Evolutionary conservation across 2,797 vertebrate species (phyloP), one percentile per base, ranked within the genome.

Genomic region (Thaleichthys pacificus): DNA sequence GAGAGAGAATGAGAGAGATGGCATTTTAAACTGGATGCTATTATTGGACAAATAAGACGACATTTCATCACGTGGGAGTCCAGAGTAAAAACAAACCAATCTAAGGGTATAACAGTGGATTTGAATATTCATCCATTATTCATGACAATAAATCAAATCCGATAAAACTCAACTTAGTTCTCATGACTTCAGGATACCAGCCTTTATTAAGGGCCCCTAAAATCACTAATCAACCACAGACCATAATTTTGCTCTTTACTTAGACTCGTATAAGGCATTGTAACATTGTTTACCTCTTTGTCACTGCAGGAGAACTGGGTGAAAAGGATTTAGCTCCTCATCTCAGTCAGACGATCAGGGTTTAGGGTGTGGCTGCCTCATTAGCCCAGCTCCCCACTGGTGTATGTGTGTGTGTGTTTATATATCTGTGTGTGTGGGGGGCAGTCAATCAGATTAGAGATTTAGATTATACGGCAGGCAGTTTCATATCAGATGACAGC

Each of bases 401-500:
- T 47, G 42, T 47, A 5, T 12, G 38, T 42, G 38, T 12, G 9
- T 42, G 32, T 35, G 32, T 35, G 32, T 35, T 6, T 35, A 0
- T 35, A 8, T 35, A 2, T 35, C 1, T 35, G 7, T 35, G 32
- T 35, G 32, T 3, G 30, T 64, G 21, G 21, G 30, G 30, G 65
- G 47, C 17, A 70, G 72, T 68, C 70, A 80, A 80, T 71, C 69
- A 64, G 57, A 71, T 71, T 72, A 78, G 56, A 63, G 56, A 70
- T 54, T 71, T 62, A 71, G 1, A 47, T 47, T 47, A 47, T 3
- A 47, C 15, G 60, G 74, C 71, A 72, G 21, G 72, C 60, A 71
- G 51, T 73, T 64, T 75, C 71, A 80, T 69, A 56, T 76, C 30
- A 68, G 30, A 70, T 71, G 61, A 69, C 61, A 77, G 72, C 73